phyloP scores from a whole-genome alignment of 2,888 invertebrate genomes.

The Cepaea hortensis region DNA sequence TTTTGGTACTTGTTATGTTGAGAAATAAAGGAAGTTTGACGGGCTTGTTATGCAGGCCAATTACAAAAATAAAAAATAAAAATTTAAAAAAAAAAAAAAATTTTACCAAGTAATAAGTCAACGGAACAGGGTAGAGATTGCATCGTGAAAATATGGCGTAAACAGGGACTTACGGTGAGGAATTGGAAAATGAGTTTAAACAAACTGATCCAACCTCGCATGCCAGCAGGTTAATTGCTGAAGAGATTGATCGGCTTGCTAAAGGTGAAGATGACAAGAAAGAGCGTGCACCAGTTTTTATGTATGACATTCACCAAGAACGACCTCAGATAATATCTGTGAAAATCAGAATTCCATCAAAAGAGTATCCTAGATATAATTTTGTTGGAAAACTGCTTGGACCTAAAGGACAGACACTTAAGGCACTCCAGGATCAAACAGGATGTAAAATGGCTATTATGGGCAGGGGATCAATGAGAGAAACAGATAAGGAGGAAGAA shows the following conservation, averaged over 20 bases:
- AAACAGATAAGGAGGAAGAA: conserved; percentile 94
- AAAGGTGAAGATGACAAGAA: conserved; percentile 56
- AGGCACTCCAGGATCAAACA: conserved; percentile 93
- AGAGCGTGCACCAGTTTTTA: conserved; percentile 67
- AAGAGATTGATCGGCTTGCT: conserved; percentile 65
- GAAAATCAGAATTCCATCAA: conserved; percentile 67
- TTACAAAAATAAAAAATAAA: too few relatives aligned
- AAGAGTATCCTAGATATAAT: conserved; percentile 82
- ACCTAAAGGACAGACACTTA: conserved; percentile 94
- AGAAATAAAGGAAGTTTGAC: too few relatives aligned
- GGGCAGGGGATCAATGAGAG: conserved; percentile 94
- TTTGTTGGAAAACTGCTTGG: conserved; percentile 95
- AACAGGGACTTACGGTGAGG: conserved; percentile 59
- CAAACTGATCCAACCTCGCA: conserved; percentile 63
- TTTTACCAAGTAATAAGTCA: too few relatives aligned
- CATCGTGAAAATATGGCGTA: conserved; percentile 46
- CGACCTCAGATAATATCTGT: conserved; percentile 64
- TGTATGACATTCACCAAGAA: conserved; percentile 64
- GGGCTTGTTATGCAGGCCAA: too few relatives aligned
- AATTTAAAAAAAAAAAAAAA: too few relatives aligned
- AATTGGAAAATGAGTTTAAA: conserved; percentile 62
- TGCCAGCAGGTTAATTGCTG: conserved; percentile 62
- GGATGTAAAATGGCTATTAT: conserved; percentile 96
- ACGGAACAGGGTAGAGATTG: too few relatives aligned
- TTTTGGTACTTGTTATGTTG: too few relatives aligned